Evolutionary conservation across 2,113 vertebrate genomes (phyloP), one percentile per base, ranked within the genome.

Genomic region (Miniopterus natalensis): DNA sequence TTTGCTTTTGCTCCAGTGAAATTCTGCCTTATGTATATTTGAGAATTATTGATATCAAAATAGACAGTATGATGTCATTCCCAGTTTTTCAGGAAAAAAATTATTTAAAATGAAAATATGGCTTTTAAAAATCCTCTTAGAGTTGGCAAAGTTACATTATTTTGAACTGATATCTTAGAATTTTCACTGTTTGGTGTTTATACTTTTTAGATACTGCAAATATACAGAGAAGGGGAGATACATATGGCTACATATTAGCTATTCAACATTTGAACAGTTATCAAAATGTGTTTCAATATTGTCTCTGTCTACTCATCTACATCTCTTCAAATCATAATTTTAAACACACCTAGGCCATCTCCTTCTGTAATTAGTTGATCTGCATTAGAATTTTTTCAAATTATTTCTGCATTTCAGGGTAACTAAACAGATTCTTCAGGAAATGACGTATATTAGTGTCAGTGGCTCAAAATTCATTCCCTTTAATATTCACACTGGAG

Each of bases 361-460:
- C 95, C 10, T 95, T 95, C 66, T 93, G 29, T 29, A 92, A 74
- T 81, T 40, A 27, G 53, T 61, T 59, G 25, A 53, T 79, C 45
- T 95, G 77, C 45, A 71, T 42, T 80, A 89, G 55, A 78, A 77
- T 75, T 92, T 95, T 97, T 83, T 92, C 68, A 70, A 94, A 85
- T 42, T 95, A n/a, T 2, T 45, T 12, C 15, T 86, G 11, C 42
- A 68, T 84, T 97, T 95, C 88, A 96, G 42, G 23, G 31, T 55
- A 17, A 88, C 31, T 95, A 71, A 97, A 83, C 5, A 70, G n/a
- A 88, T 95, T 95, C 21, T 96, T 95, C 92, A 95, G 65, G 88
- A 97, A 97, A 63, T 49, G 95, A 84, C 2, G 84, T n/a, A 51
- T 81, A 93, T 84, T 95, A 93, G 20, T 36, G 45, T 75, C 68